Base-by-base conservation (phyloP, 2,888 invertebrate species). In the Mimas tiliae region DNA sequence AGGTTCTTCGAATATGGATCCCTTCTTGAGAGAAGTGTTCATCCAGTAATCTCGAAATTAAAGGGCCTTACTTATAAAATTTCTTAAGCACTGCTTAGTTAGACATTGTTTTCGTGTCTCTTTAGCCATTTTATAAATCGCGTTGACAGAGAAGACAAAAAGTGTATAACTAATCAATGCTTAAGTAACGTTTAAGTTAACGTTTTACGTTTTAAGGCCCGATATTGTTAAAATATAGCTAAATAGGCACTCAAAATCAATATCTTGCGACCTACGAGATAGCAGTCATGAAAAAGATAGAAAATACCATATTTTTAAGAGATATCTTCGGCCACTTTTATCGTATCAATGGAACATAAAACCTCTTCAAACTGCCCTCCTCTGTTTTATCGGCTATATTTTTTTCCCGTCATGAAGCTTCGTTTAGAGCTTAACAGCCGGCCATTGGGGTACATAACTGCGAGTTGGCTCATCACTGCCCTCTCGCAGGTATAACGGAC, bases 391-490 rank as follows among this genome's bases (percentile, higher is more conserved):
- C 81, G 80, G 72, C 73, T 72, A 72, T 74, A 73, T 82, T 84
- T 86, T 83, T 83, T 81, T 74, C 75, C 74, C 68, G 70, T 79
- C 78, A 77, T 82, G 84, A 83, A 80, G 79, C 80, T 78, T 80
- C 87, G 81, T 85, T 88, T 82, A 80, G 77, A 78, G 82, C 84
- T 88, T 89, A 88, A 90, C 87, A 82, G 82, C 88, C 83, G 76
- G 76, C 86, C 81, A 88, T 90, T 85, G 85, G 86, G 82, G 82
- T 80, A 85, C 85, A 82, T 86, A 85, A 87, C 86, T 80, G 84
- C 84, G 78, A 86, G 85, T 84, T 80, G 85, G 86, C 87, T 89
- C 89, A 88, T 91, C 90, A 85, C 86, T 78, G 82, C 76, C 84
- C 83, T 74, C 78, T 82, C 77, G 69, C 83, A 86, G 85, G 85